A percentile compares a stretch with the other conserved stretches of the same genome.
Conservation (phyloP, 1,140 invertebrate species). For the Magallana gigas region DNA sequence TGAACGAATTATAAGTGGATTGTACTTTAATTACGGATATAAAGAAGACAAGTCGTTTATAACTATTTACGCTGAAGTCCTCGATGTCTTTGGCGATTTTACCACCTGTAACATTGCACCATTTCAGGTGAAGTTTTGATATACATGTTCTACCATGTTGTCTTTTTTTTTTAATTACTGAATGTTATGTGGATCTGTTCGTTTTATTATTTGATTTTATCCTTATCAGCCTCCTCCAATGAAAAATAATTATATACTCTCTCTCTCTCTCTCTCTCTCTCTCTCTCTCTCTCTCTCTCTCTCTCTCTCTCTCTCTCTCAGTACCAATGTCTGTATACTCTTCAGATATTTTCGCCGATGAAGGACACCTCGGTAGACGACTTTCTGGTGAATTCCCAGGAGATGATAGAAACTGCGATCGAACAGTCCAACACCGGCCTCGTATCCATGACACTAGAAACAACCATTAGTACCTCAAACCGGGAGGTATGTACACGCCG, state of each 20-base stretch:
- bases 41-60: constrained; percentile 15
- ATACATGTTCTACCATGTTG: no score
- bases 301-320: no score
- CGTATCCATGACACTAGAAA: constrained; percentile 28
- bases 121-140: background rate
- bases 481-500: background rate
- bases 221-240: no score
- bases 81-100: constrained; percentile 47
- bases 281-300: no score
- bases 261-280: no score
- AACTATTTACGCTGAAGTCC: constrained; percentile 27
- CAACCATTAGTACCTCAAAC: background rate
- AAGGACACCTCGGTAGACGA: background rate
- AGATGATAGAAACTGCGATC: constrained; percentile 17
- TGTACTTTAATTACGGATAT: constrained; percentile 39
- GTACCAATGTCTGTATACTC: background rate
- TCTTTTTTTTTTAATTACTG: no score
- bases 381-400: background rate
- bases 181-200: no score
- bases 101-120: constrained; percentile 3
- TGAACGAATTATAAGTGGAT: constrained; percentile 22
- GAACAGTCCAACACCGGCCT: background rate
- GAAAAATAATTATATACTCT: no score
- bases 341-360: background rate
- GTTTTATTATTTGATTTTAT: no score